Conservation (phyloP, 64 coral and sea anemone species). For the Stichodactyla helianthus region DNA sequence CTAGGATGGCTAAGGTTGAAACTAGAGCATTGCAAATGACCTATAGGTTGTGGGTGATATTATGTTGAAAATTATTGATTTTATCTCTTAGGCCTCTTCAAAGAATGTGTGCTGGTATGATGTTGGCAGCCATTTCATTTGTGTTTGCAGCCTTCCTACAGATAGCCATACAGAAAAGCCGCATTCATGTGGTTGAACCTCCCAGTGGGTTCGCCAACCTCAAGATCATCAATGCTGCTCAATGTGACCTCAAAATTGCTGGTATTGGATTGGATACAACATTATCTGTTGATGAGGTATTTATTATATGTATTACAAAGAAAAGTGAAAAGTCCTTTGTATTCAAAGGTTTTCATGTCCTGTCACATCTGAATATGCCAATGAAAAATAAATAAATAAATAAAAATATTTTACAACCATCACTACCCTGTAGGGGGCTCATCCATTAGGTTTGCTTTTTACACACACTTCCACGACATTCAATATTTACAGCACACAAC, state of each 20-base stretch:
- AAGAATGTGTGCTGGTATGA: constrained; percentile 95
- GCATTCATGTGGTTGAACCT: constrained; percentile 57
- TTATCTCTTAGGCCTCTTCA: constrained; percentile 74
- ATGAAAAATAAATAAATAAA: too few relatives aligned
- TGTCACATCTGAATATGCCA: too few relatives aligned
- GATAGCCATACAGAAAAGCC: constrained; percentile 73
- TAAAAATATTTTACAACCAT: too few relatives aligned
- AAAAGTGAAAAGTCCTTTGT: too few relatives aligned
- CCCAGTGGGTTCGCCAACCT: constrained; percentile 64
- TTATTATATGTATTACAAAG: too few relatives aligned
- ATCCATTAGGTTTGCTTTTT: too few relatives aligned
- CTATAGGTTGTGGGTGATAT: background rate
- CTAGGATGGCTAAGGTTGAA: too few relatives aligned
- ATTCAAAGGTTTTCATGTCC: too few relatives aligned
- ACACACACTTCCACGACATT: too few relatives aligned
- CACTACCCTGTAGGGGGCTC: too few relatives aligned
- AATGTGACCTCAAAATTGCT: constrained; percentile 49
- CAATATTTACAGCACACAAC: too few relatives aligned
- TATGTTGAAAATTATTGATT: background rate
- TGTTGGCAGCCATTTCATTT: constrained; percentile 82
- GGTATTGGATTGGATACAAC: constrained; percentile 57
- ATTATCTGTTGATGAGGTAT: constrained; percentile 33
- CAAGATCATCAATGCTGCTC: constrained; percentile 71
- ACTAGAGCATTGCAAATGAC: too few relatives aligned
- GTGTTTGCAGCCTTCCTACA: constrained; percentile 93